A percentile compares a stretch with the other conserved stretches of the same genome.
Conservation (phyloP, 2,113 vertebrate genomes). For the Actinemys pallida region DNA sequence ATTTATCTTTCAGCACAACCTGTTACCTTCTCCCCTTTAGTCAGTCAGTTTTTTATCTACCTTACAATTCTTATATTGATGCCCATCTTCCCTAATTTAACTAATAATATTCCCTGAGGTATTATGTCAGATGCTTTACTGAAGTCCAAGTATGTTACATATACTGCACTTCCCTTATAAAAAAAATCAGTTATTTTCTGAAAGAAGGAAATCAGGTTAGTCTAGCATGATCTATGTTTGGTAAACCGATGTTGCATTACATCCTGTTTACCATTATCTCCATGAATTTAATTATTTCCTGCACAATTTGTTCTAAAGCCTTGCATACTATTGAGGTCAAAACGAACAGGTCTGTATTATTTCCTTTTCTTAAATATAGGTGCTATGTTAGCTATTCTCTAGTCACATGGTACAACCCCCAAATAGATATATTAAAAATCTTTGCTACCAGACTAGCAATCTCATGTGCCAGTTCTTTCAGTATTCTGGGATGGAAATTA, state of each 20-base stretch:
- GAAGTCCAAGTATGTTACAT: not conserved
- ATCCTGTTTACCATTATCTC: not conserved
- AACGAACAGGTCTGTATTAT: not conserved
- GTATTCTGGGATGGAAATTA: not conserved
- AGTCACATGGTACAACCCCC: not conserved
- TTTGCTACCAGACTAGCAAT: not conserved
- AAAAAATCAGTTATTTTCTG: not conserved
- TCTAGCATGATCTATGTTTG: not conserved
- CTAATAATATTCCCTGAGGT: not conserved
- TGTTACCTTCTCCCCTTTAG: not conserved
- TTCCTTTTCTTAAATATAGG: not conserved
- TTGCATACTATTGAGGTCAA: not conserved
- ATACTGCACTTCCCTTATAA: not conserved
- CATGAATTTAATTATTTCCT: not conserved
- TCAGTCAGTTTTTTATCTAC: not conserved
- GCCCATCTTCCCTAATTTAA: not conserved
- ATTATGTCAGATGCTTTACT: not conserved
- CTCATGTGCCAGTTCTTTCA: not conserved
- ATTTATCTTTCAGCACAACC: not conserved
- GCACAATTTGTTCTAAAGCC: not conserved
- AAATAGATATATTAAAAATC: not conserved
- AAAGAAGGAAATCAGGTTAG: not conserved
- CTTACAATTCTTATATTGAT: not conserved
- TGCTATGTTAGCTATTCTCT: not conserved
- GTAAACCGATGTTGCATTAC: not conserved